A percentile compares a stretch with the other conserved stretches of the same genome.
These are phyloP conservation scores for Paramisgurnus dabryanus DNA, from an alignment of 2,113 vertebrate species.

Conservation along the genomic window DNA sequence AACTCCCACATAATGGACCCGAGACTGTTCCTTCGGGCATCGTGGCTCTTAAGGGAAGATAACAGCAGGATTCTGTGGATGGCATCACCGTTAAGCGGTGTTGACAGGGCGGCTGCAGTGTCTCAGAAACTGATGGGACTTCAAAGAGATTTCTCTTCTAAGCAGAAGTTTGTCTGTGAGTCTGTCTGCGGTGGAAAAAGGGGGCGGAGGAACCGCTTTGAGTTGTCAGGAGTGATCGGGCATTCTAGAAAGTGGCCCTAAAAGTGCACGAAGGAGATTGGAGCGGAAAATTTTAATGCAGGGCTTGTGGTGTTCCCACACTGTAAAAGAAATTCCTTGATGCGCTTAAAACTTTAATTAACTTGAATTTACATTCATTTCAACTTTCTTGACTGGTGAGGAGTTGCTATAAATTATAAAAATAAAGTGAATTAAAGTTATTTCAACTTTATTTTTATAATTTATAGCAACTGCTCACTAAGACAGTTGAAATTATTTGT, in stretches of 20 bases:
- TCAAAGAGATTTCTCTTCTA: conserved; percentile 39
- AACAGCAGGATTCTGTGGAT: conserved; percentile 9
- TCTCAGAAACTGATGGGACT: conserved; percentile 33
- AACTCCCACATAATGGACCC: conserved; percentile 14
- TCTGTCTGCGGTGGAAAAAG: neutral
- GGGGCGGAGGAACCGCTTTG: neutral
- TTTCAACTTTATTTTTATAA: no score
- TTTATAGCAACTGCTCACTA: no score
- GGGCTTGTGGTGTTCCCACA: neutral
- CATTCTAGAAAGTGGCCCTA: neutral
- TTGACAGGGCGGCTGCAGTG: conserved; percentile 25
- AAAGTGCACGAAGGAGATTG: neutral
- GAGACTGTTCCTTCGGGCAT: neutral
- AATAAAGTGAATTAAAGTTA: no score
- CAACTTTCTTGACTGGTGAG: no score
- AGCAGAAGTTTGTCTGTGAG: conserved; percentile 9
- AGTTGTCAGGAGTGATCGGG: neutral
- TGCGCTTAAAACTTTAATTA: no score
- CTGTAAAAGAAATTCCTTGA: no score
- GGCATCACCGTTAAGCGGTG: conserved; percentile 21
- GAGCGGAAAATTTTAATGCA: neutral
- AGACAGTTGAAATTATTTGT: no score
- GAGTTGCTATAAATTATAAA: no score
- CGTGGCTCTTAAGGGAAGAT: neutral
- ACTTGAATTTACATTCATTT: no score